phyloP scores from a whole-genome alignment of 2,888 invertebrate genomes.

The Subacronicta megacephala region DNA sequence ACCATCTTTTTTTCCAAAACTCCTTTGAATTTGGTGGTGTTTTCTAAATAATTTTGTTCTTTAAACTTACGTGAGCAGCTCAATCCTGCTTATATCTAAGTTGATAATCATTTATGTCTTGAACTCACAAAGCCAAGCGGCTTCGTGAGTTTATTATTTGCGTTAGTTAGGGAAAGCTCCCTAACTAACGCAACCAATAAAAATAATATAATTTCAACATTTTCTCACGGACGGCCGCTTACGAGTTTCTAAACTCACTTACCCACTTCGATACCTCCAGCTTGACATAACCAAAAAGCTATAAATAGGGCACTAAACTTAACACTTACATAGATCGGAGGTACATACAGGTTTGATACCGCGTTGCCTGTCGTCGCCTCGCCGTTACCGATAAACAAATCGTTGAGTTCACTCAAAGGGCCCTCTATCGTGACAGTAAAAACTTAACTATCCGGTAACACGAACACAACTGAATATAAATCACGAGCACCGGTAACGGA shows the following conservation, averaged over 20 bases:
- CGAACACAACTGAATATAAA: slow-evolving; percentile 85
- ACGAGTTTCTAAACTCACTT: slow-evolving; percentile 53
- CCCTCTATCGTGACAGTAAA: slow-evolving; percentile 85
- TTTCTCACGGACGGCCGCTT: slow-evolving; percentile 59
- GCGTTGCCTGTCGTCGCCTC: slow-evolving; percentile 83
- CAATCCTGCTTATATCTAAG: too few relatives aligned
- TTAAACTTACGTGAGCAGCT: too few relatives aligned
- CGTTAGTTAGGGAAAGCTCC: too few relatives aligned
- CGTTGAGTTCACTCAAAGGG: slow-evolving; percentile 78
- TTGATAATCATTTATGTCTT: too few relatives aligned
- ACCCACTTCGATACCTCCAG: slow-evolving; percentile 53
- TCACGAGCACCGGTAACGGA: slow-evolving; percentile 79
- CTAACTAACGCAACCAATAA: slow-evolving; percentile 37
- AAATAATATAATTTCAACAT: slow-evolving; percentile 33
- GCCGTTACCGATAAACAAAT: slow-evolving; percentile 83
- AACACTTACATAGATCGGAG: slow-evolving; percentile 83
- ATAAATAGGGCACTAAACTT: slow-evolving; percentile 84
- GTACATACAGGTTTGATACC: slow-evolving; percentile 82
- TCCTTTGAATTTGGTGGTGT: too few relatives aligned
- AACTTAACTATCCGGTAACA: slow-evolving; percentile 87
- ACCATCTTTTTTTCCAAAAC: too few relatives aligned
- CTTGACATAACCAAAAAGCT: slow-evolving; percentile 77
- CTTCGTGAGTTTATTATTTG: too few relatives aligned
- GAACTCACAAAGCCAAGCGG: slow-evolving; percentile 13
- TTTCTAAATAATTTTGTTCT: too few relatives aligned